Evolutionary conservation across 2,797 vertebrate species (phyloP).

Genomic region (Paratrypauchen microcephalus): DNA sequence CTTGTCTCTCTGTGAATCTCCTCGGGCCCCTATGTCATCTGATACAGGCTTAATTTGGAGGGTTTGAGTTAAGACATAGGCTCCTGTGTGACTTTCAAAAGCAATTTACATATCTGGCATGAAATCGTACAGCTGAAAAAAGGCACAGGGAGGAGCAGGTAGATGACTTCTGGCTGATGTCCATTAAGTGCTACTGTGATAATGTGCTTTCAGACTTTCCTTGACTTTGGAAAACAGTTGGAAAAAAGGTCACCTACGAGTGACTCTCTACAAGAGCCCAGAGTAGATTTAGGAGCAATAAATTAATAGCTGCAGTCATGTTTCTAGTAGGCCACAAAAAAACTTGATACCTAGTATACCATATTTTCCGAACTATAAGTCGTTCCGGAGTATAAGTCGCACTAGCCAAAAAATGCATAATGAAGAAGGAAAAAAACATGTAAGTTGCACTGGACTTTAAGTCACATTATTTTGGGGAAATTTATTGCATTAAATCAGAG

Average conservation of each 20-base stretch:
- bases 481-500: too few species aligned
- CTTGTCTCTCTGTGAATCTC: constrained; percentile 21
- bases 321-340: too few species aligned
- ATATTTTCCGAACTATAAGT: too few species aligned
- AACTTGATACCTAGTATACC: too few species aligned
- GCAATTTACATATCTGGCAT: constrained; percentile 62
- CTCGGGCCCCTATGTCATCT: constrained; percentile 43
- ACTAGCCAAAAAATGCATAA: too few species aligned
- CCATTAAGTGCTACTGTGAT: constrained; percentile 36
- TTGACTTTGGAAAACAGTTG: constrained; percentile 29
- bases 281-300: background rate
- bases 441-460: too few species aligned
- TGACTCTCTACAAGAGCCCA: background rate
- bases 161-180: constrained; percentile 45
- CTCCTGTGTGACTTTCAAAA: constrained; percentile 51
- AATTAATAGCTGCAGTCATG: too few species aligned
- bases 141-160: constrained; percentile 30
- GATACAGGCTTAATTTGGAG: constrained; percentile 37
- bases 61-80: constrained; percentile 29
- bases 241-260: constrained; percentile 23
- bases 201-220: constrained; percentile 35
- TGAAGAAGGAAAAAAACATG: too few species aligned
- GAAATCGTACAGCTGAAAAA: constrained; percentile 61
- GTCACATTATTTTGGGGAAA: too few species aligned
- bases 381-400: too few species aligned